Conservation (phyloP, 2,797 vertebrate species). For the Lepus townsendii region DNA sequence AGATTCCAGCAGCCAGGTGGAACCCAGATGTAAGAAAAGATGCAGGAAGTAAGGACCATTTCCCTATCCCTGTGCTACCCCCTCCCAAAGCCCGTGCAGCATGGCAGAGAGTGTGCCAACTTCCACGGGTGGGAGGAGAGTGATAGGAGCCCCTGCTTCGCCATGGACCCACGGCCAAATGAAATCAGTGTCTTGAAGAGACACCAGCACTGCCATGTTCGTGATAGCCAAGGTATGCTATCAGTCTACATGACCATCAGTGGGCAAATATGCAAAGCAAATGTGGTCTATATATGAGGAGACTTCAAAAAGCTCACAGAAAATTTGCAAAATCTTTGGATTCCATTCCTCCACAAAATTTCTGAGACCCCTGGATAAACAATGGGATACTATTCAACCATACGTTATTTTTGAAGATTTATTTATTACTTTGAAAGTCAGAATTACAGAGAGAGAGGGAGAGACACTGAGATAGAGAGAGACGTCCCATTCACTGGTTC, state of each 20-base stretch:
- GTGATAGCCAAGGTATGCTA: rapidly evolving
- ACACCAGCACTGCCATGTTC: not conserved
- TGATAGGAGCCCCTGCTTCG: not conserved
- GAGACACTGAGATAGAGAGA: too few relatives aligned
- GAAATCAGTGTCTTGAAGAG: not conserved
- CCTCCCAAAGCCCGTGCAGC: not conserved
- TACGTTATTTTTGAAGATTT: too few relatives aligned
- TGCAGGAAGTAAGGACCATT: not conserved
- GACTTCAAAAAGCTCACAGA: too few relatives aligned
- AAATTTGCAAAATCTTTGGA: too few relatives aligned
- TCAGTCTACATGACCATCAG: not conserved
- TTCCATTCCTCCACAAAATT: too few relatives aligned
- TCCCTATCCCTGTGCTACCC: rapidly evolving
- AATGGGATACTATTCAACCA: too few relatives aligned
- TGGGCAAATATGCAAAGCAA: not conserved
- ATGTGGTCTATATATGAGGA: too few relatives aligned
- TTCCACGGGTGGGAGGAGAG: not conserved
- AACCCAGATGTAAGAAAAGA: not conserved
- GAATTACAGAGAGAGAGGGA: too few relatives aligned
- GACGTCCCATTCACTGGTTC: too few relatives aligned
- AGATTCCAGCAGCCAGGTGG: not conserved
- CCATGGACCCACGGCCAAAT: not conserved
- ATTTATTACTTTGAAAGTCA: too few relatives aligned
- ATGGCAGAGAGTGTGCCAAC: not conserved
- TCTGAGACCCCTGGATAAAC: too few relatives aligned